Evolutionary conservation across 2,797 vertebrate genomes (phyloP).

Genomic region (Todus mexicanus): DNA sequence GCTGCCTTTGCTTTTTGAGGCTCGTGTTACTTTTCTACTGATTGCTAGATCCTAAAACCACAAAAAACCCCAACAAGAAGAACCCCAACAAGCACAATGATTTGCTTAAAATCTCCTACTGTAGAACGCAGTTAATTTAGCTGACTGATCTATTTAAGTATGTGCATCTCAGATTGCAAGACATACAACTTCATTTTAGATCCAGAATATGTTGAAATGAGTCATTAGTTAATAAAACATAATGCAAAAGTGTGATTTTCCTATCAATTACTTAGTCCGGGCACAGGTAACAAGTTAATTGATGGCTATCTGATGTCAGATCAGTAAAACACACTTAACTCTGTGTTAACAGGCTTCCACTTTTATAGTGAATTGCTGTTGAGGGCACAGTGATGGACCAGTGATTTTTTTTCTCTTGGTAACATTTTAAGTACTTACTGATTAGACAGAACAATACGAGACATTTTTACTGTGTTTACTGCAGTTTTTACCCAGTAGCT

Average conservation of each 20-base stretch:
- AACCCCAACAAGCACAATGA: fast-evolving
- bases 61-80: fast-evolving
- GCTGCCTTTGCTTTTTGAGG: not conserved
- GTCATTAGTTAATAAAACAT: not conserved
- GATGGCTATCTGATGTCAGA: not conserved
- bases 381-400: not conserved
- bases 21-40: not conserved
- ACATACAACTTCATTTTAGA: not conserved
- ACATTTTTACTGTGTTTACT: not conserved
- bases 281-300: not conserved
- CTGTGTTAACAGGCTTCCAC: not conserved
- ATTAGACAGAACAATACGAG: not conserved
- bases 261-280: not conserved
- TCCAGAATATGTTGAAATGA: not conserved
- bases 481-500: not conserved
- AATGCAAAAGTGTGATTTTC: not conserved
- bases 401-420: not conserved
- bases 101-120: not conserved
- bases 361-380: not conserved
- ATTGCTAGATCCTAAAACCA: not conserved
- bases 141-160: not conserved
- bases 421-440: not conserved
- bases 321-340: not conserved
- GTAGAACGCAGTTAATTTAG: not conserved
- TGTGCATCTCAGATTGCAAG: not conserved